A percentile compares a stretch with the other conserved stretches of the same genome.
Evolutionary conservation across 2,113 vertebrate species (phyloP).

Genomic region (Tachycineta bicolor): DNA sequence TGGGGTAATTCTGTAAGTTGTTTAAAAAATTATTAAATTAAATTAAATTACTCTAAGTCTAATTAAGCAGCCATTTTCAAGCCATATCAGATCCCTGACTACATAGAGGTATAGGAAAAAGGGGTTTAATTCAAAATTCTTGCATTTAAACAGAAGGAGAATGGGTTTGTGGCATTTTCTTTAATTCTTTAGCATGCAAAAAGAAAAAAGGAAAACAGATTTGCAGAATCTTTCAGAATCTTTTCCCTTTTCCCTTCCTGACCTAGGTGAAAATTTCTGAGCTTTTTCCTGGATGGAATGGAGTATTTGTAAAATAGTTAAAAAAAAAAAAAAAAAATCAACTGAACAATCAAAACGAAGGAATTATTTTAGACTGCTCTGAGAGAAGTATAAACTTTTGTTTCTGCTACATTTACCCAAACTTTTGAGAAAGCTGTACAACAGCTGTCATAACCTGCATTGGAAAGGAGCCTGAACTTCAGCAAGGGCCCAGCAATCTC

Average conservation of each 20-base stretch:
- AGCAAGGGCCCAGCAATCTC: not conserved
- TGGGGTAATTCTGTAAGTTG: not conserved
- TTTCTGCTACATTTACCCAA: not conserved
- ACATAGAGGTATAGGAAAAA: not conserved
- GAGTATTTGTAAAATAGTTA: not conserved
- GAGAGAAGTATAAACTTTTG: not conserved
- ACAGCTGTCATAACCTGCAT: not conserved
- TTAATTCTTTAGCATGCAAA: not conserved
- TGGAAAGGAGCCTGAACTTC: not conserved
- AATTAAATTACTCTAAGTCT: not conserved
- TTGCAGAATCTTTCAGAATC: not conserved
- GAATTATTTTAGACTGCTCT: not conserved
- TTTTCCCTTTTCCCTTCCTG: not conserved
- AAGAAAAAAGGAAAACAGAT: not conserved
- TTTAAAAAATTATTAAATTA: conserved; percentile 26
- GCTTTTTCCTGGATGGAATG: not conserved
- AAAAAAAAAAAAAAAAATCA: not conserved
- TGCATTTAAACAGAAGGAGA: not conserved
- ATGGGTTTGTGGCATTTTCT: not conserved
- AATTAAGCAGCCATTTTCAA: not conserved
- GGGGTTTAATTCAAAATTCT: not conserved
- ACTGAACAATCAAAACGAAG: not conserved
- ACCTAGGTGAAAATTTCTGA: not conserved
- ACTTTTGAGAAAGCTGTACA: not conserved
- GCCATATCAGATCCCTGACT: not conserved